Evolutionary conservation across 2,888 invertebrate genomes (phyloP).

Genomic region (Drosophila anomalata): DNA sequence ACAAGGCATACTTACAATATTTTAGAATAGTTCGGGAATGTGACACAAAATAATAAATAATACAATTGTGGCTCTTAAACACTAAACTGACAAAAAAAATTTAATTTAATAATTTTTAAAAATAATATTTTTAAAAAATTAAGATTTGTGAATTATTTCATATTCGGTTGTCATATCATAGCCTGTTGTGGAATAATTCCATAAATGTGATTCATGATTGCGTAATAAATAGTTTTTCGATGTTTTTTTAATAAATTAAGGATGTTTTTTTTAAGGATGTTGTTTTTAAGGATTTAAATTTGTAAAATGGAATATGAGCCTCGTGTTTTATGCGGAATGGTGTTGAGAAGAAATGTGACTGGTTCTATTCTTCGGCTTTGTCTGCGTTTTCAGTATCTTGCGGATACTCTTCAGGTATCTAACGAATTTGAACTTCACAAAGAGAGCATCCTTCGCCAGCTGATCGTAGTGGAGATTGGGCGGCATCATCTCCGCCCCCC

Average conservation of each 20-base stretch:
- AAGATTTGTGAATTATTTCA: background rate
- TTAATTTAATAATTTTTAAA: too few relatives aligned
- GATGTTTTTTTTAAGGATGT: slow-evolving; percentile 4
- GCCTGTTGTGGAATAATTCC: slow-evolving; percentile 15
- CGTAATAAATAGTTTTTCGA: slow-evolving; percentile 26
- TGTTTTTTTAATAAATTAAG: slow-evolving; percentile 29
- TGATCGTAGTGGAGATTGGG: slow-evolving; percentile 25
- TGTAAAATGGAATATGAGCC: slow-evolving; percentile 37
- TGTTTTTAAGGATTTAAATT: background rate
- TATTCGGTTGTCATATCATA: slow-evolving; percentile 26
- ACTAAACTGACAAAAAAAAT: background rate
- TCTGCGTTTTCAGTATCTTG: slow-evolving; percentile 53
- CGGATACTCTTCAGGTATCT: slow-evolving; percentile 61
- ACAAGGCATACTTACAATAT: slow-evolving; percentile 56
- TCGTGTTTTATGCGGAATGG: slow-evolving; percentile 24
- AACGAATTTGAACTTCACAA: slow-evolving; percentile 67
- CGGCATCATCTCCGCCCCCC: background rate
- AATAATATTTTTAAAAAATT: background rate
- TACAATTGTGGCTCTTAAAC: slow-evolving; percentile 29
- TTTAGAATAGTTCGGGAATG: slow-evolving; percentile 35
- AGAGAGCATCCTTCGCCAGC: slow-evolving; percentile 59
- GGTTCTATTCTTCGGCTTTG: slow-evolving; percentile 31
- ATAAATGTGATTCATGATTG: slow-evolving; percentile 14
- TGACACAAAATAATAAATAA: slow-evolving; percentile 46
- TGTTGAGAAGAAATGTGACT: slow-evolving; percentile 17